Percentiles rank a stretch among this genome's conserved stretches.
These are phyloP conservation scores for Eurystomus gularis DNA, from an alignment of 2,113 vertebrate species.

Conservation along the genomic window DNA sequence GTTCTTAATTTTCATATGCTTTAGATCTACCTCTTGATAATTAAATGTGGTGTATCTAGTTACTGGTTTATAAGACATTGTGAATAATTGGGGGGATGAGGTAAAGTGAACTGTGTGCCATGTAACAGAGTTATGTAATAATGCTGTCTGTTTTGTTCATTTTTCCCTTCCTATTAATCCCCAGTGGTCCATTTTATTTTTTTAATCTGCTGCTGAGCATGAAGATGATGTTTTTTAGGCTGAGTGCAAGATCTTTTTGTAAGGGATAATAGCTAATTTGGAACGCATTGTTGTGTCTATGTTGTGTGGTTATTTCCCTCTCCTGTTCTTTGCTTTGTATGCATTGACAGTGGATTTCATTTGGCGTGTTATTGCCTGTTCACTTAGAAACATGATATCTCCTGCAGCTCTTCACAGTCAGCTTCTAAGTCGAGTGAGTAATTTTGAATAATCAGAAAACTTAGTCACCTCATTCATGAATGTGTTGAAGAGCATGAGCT, in stretches of 20 bases:
- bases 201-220: background rate
- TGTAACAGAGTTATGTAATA: background rate
- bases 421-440: background rate
- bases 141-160: background rate
- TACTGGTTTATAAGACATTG: background rate
- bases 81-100: background rate
- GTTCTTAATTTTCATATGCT: background rate
- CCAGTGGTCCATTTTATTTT: background rate
- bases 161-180: background rate
- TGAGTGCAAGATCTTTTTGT: background rate
- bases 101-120: background rate
- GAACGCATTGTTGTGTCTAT: background rate
- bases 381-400: background rate
- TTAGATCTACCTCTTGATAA: background rate
- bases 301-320: background rate
- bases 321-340: background rate
- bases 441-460: background rate
- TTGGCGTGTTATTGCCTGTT: background rate
- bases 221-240: background rate
- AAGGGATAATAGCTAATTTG: background rate
- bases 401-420: background rate
- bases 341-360: background rate
- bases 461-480: background rate
- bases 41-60: background rate
- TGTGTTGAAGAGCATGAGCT: background rate